Evolutionary conservation across 2,888 invertebrate genomes (phyloP).

Genomic region (Gortyna flavago): DNA sequence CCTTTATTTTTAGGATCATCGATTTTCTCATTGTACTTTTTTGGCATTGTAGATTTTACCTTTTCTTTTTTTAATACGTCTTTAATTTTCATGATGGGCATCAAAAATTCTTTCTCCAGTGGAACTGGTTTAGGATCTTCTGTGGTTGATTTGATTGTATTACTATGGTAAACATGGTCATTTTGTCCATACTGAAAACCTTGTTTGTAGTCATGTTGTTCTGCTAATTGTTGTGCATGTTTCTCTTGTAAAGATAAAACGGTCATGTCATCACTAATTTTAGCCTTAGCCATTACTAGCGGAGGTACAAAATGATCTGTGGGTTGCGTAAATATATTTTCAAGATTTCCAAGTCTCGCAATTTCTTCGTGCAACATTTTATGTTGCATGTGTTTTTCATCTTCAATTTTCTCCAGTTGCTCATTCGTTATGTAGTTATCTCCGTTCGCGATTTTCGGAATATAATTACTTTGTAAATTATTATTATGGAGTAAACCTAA

Average conservation of each 20-base stretch:
- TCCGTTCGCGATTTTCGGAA: slow-evolving; percentile 76
- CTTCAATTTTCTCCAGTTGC: slow-evolving; percentile 80
- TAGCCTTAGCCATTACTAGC: slow-evolving; percentile 88
- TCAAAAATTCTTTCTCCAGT: slow-evolving; percentile 63
- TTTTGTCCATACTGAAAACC: slow-evolving; percentile 63
- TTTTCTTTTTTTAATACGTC: slow-evolving; percentile 74
- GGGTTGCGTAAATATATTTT: slow-evolving; percentile 87
- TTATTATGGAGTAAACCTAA: slow-evolving; percentile 73
- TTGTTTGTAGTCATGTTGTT: slow-evolving; percentile 75
- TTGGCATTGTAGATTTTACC: slow-evolving; percentile 76
- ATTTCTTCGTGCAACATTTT: slow-evolving; percentile 86
- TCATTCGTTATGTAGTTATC: slow-evolving; percentile 77
- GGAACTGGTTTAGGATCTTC: slow-evolving; percentile 58
- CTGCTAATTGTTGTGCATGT: slow-evolving; percentile 85
- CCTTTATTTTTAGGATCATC: slow-evolving; percentile 76
- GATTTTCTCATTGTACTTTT: slow-evolving; percentile 82
- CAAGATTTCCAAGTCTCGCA: slow-evolving; percentile 83
- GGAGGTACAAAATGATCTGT: slow-evolving; percentile 89
- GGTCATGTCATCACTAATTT: slow-evolving; percentile 87
- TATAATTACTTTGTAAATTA: slow-evolving; percentile 83
- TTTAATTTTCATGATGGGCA: slow-evolving; percentile 62
- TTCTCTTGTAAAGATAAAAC: slow-evolving; percentile 87
- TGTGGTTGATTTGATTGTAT: slow-evolving; percentile 63
- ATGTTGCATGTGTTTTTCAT: slow-evolving; percentile 83
- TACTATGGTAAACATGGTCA: slow-evolving; percentile 53